phyloP scores from a whole-genome alignment of 2,797 vertebrate genomes.

The Discoglossus pictus region DNA sequence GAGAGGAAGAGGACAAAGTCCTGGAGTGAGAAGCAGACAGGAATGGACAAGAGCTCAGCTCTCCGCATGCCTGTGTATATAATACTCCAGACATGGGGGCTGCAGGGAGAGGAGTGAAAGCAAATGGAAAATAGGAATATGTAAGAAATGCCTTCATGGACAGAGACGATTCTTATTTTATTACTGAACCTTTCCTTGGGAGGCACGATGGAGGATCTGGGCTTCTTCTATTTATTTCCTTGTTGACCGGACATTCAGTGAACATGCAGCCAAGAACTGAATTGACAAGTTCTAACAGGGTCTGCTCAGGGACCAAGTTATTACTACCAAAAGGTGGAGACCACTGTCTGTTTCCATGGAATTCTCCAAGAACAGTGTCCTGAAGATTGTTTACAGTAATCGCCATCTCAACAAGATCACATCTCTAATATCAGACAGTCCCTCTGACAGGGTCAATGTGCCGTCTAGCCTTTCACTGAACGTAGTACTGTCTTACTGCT shows the following conservation, averaged over 20 bases:
- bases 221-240: constrained; percentile 41
- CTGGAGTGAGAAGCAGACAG: constrained; percentile 70
- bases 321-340: constrained; percentile 35
- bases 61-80: neutral
- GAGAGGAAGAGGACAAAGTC: constrained; percentile 75
- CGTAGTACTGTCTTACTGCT: too few species aligned
- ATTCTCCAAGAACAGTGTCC: neutral
- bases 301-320: constrained; percentile 41
- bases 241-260: constrained; percentile 13
- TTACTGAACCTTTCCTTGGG: constrained; percentile 18
- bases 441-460: too few species aligned
- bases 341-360: constrained; percentile 29
- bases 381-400: too few species aligned
- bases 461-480: too few species aligned
- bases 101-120: constrained; percentile 11
- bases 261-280: constrained; percentile 32
- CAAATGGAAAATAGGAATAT: constrained; percentile 21
- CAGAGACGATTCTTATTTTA: constrained; percentile 14
- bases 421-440: too few species aligned
- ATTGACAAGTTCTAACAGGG: constrained; percentile 26
- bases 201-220: constrained; percentile 10
- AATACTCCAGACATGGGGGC: neutral
- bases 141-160: constrained; percentile 32
- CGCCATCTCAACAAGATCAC: too few species aligned
- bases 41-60: neutral